Evolutionary conservation across 1,140 invertebrate genomes (phyloP).

Genomic region (Macrotrachela quadricornifera): DNA sequence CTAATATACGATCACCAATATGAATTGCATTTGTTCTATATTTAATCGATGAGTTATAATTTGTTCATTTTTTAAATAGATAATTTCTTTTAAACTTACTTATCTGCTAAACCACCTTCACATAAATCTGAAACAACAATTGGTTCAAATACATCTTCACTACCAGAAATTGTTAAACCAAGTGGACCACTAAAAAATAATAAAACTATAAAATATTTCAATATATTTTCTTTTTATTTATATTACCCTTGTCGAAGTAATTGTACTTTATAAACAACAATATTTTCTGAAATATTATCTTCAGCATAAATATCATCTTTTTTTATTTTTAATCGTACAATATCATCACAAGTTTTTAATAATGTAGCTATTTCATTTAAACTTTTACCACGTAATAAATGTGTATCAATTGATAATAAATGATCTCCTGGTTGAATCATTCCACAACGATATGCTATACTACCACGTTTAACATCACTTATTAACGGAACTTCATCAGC

Average conservation of each 20-base stretch:
- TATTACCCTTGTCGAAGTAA: slow-evolving; percentile 37
- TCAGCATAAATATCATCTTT: slow-evolving; percentile 35
- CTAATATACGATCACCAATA: slow-evolving; percentile 54
- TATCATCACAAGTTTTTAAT: slow-evolving; percentile 46
- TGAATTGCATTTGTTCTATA: slow-evolving; percentile 50
- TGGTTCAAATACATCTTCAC: slow-evolving; percentile 54
- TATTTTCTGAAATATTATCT: slow-evolving; percentile 10
- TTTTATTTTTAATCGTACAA: slow-evolving; percentile 50
- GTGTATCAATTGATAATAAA: slow-evolving; percentile 61
- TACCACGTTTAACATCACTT: slow-evolving; percentile 62
- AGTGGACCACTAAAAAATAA: slow-evolving; percentile 38
- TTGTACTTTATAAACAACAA: slow-evolving; percentile 41
- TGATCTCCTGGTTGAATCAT: slow-evolving; percentile 63
- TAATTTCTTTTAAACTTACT: slow-evolving; percentile 18
- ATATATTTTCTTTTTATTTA: no score
- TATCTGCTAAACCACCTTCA: slow-evolving; percentile 52
- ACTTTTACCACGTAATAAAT: slow-evolving; percentile 48
- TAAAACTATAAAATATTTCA: no score
- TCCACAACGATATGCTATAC: slow-evolving; percentile 60
- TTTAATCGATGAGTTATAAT: slow-evolving; percentile 1
- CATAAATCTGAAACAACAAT: slow-evolving; percentile 54
- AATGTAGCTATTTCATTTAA: slow-evolving; percentile 51
- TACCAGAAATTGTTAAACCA: slow-evolving; percentile 63
- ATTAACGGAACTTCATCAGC: slow-evolving; percentile 37
- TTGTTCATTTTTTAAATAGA: background rate